These are phyloP conservation scores for Oryzias sinensis DNA, from an alignment of 2,797 vertebrate genomes.

Conservation along the genomic window DNA sequence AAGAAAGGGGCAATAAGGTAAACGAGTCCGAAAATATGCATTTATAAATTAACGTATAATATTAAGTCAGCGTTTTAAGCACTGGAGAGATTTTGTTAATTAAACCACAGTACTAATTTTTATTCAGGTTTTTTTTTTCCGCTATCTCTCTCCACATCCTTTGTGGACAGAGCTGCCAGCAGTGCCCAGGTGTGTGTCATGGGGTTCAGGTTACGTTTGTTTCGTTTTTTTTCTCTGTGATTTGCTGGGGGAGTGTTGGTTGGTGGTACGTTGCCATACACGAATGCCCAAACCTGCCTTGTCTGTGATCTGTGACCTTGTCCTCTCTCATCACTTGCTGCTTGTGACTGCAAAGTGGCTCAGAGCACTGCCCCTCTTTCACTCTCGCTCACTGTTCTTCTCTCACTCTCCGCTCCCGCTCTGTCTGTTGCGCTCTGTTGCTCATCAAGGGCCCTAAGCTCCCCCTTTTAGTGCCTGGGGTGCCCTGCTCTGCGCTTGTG, in stretches of 20 bases:
- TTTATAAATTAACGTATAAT: constrained; percentile 44
- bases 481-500: constrained; percentile 52
- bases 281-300: constrained; percentile 58
- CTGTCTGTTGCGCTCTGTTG: constrained; percentile 56
- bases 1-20: constrained; percentile 14
- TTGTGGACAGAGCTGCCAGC: not conserved
- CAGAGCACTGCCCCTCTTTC: constrained; percentile 35
- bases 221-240: constrained; percentile 11
- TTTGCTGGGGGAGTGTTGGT: constrained; percentile 17
- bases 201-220: constrained; percentile 15
- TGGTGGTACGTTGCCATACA: constrained; percentile 52
- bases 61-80: constrained; percentile 28
- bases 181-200: constrained; percentile 34
- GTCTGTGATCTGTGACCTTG: constrained; percentile 73
- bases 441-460: constrained; percentile 62
- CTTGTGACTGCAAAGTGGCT: constrained; percentile 61
- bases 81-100: constrained; percentile 28
- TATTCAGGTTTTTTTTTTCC: constrained; percentile 6
- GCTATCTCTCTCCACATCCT: constrained; percentile 4
- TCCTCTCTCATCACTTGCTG: constrained; percentile 66
- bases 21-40: constrained; percentile 39
- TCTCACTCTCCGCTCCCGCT: constrained; percentile 2
- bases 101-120: constrained; percentile 33
- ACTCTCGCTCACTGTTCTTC: not conserved
- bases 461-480: constrained; percentile 50